These are phyloP conservation scores for Chouioia cunea DNA, from an alignment of 2,888 invertebrate species.

Conservation along the genomic window DNA sequence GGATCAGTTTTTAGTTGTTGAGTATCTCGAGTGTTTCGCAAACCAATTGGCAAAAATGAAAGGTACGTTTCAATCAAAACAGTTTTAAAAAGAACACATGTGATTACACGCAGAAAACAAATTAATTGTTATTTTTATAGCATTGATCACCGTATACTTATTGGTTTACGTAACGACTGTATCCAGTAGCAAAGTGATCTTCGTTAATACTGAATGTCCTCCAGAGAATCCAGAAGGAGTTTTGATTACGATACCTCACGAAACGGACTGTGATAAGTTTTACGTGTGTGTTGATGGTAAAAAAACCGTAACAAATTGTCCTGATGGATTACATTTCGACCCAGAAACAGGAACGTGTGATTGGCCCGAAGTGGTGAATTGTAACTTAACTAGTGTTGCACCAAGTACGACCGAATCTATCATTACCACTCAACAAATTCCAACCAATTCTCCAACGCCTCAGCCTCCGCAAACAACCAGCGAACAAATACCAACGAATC, in stretches of 20 bases:
- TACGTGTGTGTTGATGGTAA: slow-evolving; percentile 28
- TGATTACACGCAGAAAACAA: background rate
- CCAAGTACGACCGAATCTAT: slow-evolving; percentile 1
- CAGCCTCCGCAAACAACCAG: slow-evolving; percentile 4
- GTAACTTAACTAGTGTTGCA: background rate
- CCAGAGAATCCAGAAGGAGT: background rate
- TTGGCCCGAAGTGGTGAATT: slow-evolving; percentile 5
- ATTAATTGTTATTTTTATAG: no score
- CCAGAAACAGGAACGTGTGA: slow-evolving; percentile 11
- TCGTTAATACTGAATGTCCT: background rate
- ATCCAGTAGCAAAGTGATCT: no score
- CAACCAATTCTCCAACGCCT: background rate
- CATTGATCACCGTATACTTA: no score
- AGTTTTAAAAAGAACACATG: no score
- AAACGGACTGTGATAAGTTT: slow-evolving; percentile 37
- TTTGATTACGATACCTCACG: slow-evolving; percentile 24
- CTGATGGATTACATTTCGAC: slow-evolving; percentile 17
- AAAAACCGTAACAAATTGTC: slow-evolving; percentile 23
- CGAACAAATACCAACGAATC: background rate
- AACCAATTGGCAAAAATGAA: slow-evolving; percentile 7
- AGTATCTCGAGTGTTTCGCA: no score
- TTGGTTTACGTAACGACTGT: no score
- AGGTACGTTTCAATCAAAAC: slow-evolving; percentile 14
- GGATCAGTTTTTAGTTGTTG: slow-evolving; percentile 18
- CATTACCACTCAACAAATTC: background rate